These are phyloP conservation scores for Esox masquinongy DNA, from an alignment of 2,797 vertebrate genomes.

Conservation along the genomic window DNA sequence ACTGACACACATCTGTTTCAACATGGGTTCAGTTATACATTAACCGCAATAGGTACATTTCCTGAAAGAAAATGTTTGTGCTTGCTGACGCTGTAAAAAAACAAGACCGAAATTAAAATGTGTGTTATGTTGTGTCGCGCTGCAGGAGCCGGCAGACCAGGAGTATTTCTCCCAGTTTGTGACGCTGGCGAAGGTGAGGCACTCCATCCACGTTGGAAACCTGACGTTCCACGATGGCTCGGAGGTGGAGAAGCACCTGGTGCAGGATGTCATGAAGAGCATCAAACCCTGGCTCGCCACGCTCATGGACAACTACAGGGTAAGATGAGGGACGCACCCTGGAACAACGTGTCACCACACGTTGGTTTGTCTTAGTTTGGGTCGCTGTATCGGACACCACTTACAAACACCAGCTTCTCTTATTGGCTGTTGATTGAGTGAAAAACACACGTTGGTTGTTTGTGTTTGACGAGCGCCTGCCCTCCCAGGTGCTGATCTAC, in stretches of 20 bases:
- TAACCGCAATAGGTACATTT: background rate
- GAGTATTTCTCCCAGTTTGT: slow-evolving; percentile 79
- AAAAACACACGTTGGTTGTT: background rate
- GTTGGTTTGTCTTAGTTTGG: background rate
- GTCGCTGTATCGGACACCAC: background rate
- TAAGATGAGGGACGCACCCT: slow-evolving; percentile 41
- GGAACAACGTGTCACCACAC: no score
- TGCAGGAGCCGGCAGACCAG: slow-evolving; percentile 79
- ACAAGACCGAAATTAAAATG: no score
- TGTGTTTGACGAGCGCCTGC: background rate
- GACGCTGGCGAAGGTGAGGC: slow-evolving; percentile 75
- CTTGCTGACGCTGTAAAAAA: no score
- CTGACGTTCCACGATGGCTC: slow-evolving; percentile 77
- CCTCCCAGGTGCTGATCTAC: slow-evolving; percentile 82
- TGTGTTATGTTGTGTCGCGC: background rate
- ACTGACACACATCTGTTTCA: background rate
- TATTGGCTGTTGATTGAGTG: no score
- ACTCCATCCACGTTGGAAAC: slow-evolving; percentile 85
- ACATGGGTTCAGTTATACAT: background rate
- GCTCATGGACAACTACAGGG: slow-evolving; percentile 89
- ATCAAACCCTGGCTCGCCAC: slow-evolving; percentile 86
- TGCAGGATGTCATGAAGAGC: slow-evolving; percentile 83
- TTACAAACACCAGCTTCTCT: background rate
- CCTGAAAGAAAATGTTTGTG: background rate
- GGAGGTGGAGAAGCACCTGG: slow-evolving; percentile 79